phyloP scores from a whole-genome alignment of 2,888 invertebrate genomes.

The Aelia acuminata region DNA sequence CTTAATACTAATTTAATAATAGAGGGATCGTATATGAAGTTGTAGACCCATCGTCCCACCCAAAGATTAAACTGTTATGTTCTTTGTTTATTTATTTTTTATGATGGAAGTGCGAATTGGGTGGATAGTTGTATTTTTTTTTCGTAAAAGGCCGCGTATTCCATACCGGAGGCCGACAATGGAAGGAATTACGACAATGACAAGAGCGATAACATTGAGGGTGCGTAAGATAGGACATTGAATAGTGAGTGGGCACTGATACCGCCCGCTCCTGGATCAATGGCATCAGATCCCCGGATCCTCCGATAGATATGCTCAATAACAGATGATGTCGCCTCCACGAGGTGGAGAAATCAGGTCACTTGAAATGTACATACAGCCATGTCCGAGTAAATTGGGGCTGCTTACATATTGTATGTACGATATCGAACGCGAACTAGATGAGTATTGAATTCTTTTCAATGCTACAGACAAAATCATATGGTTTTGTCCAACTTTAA shows the following conservation, averaged over 20 bases:
- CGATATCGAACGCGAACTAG: no score
- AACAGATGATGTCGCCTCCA: not conserved
- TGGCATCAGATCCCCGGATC: constrained; percentile 12
- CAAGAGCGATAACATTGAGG: constrained; percentile 20
- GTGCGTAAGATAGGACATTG: not conserved
- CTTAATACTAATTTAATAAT: no score
- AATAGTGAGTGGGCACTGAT: constrained; percentile 45
- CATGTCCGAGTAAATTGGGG: not conserved
- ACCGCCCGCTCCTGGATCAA: not conserved
- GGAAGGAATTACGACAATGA: constrained; percentile 30
- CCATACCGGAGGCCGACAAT: not conserved
- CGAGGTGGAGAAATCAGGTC: not conserved
- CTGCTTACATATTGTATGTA: not conserved
- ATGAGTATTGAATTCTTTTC: no score
- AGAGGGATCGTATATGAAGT: no score
- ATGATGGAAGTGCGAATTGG: no score
- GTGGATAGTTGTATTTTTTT: not conserved
- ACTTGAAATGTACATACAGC: not conserved
- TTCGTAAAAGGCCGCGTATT: not conserved
- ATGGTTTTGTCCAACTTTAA: no score
- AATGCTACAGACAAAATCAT: no score
- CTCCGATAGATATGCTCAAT: not conserved
- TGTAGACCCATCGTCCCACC: no score
- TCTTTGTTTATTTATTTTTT: no score
- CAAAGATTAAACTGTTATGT: no score